Evolutionary conservation across 92 coral and sea anemone species (phyloP).

Genomic region (Virgularia gustaviana): DNA sequence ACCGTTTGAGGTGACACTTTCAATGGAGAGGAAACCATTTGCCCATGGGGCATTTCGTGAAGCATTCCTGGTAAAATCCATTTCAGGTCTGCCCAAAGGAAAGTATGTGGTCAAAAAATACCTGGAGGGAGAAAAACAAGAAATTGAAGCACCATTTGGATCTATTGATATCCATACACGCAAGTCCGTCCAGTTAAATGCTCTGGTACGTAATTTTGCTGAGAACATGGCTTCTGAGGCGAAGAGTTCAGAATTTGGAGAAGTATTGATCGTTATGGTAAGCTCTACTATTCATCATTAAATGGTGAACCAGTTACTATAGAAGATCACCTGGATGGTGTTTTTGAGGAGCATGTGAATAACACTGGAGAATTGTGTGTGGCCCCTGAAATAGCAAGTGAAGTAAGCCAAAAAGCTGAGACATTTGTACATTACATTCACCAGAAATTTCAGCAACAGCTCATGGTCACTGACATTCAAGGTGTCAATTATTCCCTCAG

Average conservation of each 20-base stretch:
- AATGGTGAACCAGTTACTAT: constrained; percentile 52
- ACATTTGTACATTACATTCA: constrained; percentile 31
- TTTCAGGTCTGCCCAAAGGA: constrained; percentile 43
- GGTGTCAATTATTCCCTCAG: constrained; percentile 39
- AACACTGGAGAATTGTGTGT: constrained; percentile 55
- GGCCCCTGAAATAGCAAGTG: constrained; percentile 21
- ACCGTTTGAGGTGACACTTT: constrained; percentile 44
- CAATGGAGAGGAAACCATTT: constrained; percentile 37
- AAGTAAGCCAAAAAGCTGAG: constrained; percentile 56
- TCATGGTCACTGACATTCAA: constrained; percentile 45
- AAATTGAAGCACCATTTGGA: constrained; percentile 49
- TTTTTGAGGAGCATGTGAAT: constrained; percentile 52
- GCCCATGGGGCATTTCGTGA: constrained; percentile 45
- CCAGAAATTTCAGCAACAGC: constrained; percentile 39
- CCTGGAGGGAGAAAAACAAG: constrained; percentile 30
- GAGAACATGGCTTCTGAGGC: constrained; percentile 43
- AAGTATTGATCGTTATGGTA: constrained; percentile 49
- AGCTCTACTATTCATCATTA: constrained; percentile 54
- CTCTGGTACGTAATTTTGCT: constrained; percentile 61
- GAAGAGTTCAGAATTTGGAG: constrained; percentile 45
- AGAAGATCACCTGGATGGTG: constrained; percentile 49
- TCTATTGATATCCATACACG: constrained; percentile 40
- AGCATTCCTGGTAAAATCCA: constrained; percentile 43
- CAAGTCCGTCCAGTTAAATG: constrained; percentile 52
- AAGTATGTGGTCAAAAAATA: constrained; percentile 47